Percentiles rank a stretch among this genome's conserved stretches.
Conservation (phyloP, 2,888 invertebrate genomes). For the Iphiclides podalirius region DNA sequence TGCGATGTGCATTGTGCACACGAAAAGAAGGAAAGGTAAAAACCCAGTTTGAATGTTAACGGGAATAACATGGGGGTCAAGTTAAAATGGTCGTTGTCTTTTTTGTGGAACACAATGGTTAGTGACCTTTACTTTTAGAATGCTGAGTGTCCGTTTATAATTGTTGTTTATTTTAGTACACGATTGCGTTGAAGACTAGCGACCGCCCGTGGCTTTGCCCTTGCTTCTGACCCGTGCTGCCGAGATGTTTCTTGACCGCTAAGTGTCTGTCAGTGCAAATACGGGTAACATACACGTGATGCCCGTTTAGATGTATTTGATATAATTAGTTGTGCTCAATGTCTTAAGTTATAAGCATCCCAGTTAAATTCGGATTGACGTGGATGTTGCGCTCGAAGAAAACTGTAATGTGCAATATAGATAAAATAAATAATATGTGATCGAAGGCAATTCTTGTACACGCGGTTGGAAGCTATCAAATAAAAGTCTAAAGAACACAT, state of each 20-base stretch:
- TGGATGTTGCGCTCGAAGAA: not conserved
- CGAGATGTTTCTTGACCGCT: slow-evolving; percentile 28
- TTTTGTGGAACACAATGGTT: slow-evolving; percentile 52
- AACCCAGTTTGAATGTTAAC: too few relatives aligned
- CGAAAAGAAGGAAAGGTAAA: too few relatives aligned
- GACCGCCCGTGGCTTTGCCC: slow-evolving; percentile 32
- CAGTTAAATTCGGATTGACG: not conserved
- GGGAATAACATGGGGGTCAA: too few relatives aligned
- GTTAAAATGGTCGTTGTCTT: slow-evolving; percentile 38
- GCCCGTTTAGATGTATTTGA: slow-evolving; percentile 15
- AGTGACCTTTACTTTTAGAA: slow-evolving; percentile 54
- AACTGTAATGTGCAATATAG: too few relatives aligned
- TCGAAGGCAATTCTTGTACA: too few relatives aligned
- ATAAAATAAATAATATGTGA: too few relatives aligned
- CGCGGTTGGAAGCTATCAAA: too few relatives aligned
- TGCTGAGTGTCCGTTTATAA: slow-evolving; percentile 52
- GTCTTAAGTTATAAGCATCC: slow-evolving; percentile 12
- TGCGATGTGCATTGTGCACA: too few relatives aligned
- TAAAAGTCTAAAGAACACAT: too few relatives aligned
- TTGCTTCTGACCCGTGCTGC: slow-evolving; percentile 30
- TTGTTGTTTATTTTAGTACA: slow-evolving; percentile 55
- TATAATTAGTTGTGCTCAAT: slow-evolving; percentile 18
- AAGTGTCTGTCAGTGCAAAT: slow-evolving; percentile 29
- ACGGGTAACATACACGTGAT: slow-evolving; percentile 16
- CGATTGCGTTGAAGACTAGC: slow-evolving; percentile 24